Evolutionary conservation across 30 jellyfish, hydroid and myxozoan genomes (phyloP).

Genomic region (Morbakka virulenta): DNA sequence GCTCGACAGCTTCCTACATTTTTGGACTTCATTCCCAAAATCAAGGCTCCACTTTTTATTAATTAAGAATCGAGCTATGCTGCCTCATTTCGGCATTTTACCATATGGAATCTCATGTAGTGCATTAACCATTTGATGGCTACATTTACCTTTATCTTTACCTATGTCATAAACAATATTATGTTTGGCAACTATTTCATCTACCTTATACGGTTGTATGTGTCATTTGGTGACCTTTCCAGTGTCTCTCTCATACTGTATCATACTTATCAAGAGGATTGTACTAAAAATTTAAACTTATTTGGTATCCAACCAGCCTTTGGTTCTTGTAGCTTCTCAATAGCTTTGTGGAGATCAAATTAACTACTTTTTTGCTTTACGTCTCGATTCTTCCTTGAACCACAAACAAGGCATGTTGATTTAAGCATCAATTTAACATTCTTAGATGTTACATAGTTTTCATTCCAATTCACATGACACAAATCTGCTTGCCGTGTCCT

Average conservation of each 20-base stretch:
- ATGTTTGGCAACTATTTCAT: neutral
- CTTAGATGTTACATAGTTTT: conserved; percentile 4
- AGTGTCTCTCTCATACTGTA: neutral
- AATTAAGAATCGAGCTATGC: neutral
- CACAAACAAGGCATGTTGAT: conserved; percentile 34
- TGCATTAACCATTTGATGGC: neutral
- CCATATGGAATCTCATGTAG: conserved; percentile 3
- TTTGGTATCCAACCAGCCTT: conserved; percentile 23
- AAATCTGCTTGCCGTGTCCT: too few species aligned
- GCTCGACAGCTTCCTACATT: too few species aligned
- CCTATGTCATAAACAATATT: too few species aligned
- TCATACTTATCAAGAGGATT: conserved; percentile 5
- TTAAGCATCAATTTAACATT: conserved; percentile 27
- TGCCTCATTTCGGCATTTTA: neutral
- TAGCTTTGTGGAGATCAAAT: neutral
- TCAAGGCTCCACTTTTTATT: too few species aligned
- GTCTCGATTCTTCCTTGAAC: conserved; percentile 18
- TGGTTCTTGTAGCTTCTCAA: conserved; percentile 7
- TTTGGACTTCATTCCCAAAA: too few species aligned
- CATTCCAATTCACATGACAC: neutral
- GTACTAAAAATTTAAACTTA: neutral
- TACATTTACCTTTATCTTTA: too few species aligned
- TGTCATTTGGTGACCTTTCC: neutral
- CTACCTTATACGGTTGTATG: neutral
- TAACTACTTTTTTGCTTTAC: conserved; percentile 4